Evolutionary conservation across 2,113 vertebrate genomes (phyloP).

Genomic region (Corythoichthys haematopterus): DNA sequence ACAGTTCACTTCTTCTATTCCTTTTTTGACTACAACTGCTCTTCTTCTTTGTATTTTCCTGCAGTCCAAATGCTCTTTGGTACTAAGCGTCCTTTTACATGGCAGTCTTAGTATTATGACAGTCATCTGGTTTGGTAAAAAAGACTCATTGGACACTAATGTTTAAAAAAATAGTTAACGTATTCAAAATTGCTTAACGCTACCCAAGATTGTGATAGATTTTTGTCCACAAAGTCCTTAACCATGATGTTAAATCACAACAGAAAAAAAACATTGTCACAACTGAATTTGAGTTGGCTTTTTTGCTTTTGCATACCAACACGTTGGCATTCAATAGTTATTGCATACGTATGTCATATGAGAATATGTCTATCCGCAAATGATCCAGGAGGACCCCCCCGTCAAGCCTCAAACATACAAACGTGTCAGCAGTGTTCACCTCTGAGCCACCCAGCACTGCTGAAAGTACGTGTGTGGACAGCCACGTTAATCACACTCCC

Average conservation of each 20-base stretch:
- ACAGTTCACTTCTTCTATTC: not conserved
- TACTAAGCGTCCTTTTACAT: not conserved
- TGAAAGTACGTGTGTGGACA: conserved; percentile 31
- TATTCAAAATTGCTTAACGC: not conserved
- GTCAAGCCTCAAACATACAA: conserved; percentile 41
- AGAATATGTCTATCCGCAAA: conserved; percentile 48
- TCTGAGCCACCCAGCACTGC: conserved; percentile 23
- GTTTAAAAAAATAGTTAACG: not conserved
- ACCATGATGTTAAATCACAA: not conserved
- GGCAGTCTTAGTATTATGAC: not conserved
- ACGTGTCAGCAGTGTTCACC: conserved; percentile 39
- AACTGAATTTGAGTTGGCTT: not conserved
- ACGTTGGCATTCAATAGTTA: conserved; percentile 3
- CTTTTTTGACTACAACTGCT: not conserved
- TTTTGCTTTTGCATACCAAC: not conserved
- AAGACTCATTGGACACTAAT: not conserved
- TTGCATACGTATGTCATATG: conserved; percentile 12
- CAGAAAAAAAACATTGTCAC: not conserved
- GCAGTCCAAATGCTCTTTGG: not conserved
- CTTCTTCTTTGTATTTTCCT: not conserved
- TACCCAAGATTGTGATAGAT: not conserved
- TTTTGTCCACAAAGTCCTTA: not conserved
- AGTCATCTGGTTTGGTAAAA: not conserved
- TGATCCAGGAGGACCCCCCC: conserved; percentile 44
- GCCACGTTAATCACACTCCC: conserved; percentile 40